Base-by-base conservation (phyloP, 2,888 invertebrate species). In the Harpalus rufipes region DNA sequence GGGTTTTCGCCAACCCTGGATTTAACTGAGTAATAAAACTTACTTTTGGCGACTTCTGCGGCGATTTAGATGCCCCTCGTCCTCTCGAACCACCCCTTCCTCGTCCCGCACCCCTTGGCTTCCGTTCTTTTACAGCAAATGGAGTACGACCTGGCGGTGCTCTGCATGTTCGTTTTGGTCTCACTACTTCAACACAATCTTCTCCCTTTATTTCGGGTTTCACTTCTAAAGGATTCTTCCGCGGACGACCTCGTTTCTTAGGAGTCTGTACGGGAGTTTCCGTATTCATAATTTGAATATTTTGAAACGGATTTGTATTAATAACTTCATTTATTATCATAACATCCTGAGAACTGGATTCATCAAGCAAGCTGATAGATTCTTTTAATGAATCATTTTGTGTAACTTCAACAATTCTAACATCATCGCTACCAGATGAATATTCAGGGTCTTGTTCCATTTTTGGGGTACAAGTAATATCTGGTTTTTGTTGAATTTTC, bases 181-280 rank as follows among this genome's bases (percentile, higher is more conserved):
- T 87, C 12, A 89, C 88, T 74, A 89, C 88, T 74, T 89, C 89
- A 21, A 86, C 86, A 63, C 87, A 82, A n/a, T 81, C 86, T 74
- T 86, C 86, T 79, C 88, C 89, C 86, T 86, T 91, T 88, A 87
- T 91, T 88, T 87, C 92, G 89, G 90, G 89, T 7, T 90, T 89
- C 76, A 88, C 90, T 87, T 88, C 91, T 68, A 92, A 89, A 44
- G 92, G 90, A 10, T 89, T 88, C 87, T 92, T 92, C 82, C 92
- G 89, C 0, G 93, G 93, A 39, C 93, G 88, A 3, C 93, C 93
- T n/a, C 93, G 90, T 86, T 91, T 90, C 80, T 91, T 90, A 72
- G 91, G 91, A 12, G 89, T 87, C 21, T 87, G 81, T 21, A 87
- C 80, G 18, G 85, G 85, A 86, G 86, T 82, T 89, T 91, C 16